These are phyloP conservation scores for Oncorhynchus keta DNA, from an alignment of 2,113 vertebrate genomes.

Conservation along the genomic window DNA sequence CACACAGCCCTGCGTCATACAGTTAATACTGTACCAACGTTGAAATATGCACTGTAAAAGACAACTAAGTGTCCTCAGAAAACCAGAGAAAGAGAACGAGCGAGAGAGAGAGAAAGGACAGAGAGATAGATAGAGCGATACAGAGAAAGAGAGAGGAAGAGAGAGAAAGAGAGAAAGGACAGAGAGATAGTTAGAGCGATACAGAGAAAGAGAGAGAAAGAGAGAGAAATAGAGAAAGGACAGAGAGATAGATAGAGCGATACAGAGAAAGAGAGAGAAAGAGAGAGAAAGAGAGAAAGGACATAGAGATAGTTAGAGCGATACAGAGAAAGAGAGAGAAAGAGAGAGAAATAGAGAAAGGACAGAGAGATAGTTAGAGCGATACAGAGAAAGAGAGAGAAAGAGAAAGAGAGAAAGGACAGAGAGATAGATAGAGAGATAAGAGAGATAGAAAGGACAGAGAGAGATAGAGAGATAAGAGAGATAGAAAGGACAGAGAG, in stretches of 20 bases:
- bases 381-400: no score
- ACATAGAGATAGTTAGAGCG: no score
- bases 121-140: not conserved
- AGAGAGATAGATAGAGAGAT: no score
- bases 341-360: no score
- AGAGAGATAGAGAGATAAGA: no score
- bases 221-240: not conserved
- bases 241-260: not conserved
- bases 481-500: no score
- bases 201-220: not conserved
- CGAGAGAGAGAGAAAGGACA: not conserved
- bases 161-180: not conserved
- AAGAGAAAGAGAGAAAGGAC: no score
- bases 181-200: not conserved
- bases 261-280: no score
- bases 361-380: no score
- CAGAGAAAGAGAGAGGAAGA: not conserved
- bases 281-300: no score
- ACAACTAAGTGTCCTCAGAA: not conserved
- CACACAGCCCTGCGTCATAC: not conserved
- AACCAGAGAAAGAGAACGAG: not conserved
- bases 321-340: no score
- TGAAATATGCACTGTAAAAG: not conserved
- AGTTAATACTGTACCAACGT: not conserved
- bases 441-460: no score